Evolutionary conservation across 2,888 invertebrate species (phyloP).

Genomic region (Philaethria dido): DNA sequence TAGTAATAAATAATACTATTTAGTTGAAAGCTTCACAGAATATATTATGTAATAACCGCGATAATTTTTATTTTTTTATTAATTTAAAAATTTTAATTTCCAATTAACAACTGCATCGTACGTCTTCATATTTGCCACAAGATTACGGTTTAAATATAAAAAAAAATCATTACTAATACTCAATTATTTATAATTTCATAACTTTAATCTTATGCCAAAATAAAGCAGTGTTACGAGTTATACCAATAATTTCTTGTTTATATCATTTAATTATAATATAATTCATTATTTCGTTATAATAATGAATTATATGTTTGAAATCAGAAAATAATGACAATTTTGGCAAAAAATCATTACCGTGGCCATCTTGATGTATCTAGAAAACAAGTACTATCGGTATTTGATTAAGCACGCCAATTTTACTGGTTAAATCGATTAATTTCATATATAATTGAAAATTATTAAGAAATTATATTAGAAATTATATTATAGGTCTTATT

Average conservation of each 20-base stretch:
- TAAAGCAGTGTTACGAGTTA: constrained; percentile 7
- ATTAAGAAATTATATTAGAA: not conserved
- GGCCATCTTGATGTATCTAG: not conserved
- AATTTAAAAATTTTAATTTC: not conserved
- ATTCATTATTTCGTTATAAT: not conserved
- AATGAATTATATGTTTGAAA: not conserved
- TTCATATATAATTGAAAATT: too few species aligned
- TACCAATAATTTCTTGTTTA: constrained; percentile 24
- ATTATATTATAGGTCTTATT: not conserved
- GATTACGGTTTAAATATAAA: not conserved
- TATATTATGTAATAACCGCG: not conserved
- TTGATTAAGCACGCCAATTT: constrained; percentile 28
- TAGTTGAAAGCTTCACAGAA: not conserved
- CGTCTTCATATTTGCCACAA: constrained; percentile 35
- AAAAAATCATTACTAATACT: constrained; percentile 40
- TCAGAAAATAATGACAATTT: not conserved
- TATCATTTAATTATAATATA: constrained; percentile 1
- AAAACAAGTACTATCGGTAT: constrained; percentile 31
- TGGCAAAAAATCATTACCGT: not conserved
- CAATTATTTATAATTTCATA: not conserved
- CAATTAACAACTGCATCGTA: constrained; percentile 44
- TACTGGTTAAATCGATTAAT: constrained; percentile 22
- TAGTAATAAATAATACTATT: too few species aligned
- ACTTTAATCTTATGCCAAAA: constrained; percentile 34
- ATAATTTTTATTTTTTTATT: too few species aligned